Conservation (phyloP, 2,888 invertebrate genomes). For the Piscicola geometra region DNA sequence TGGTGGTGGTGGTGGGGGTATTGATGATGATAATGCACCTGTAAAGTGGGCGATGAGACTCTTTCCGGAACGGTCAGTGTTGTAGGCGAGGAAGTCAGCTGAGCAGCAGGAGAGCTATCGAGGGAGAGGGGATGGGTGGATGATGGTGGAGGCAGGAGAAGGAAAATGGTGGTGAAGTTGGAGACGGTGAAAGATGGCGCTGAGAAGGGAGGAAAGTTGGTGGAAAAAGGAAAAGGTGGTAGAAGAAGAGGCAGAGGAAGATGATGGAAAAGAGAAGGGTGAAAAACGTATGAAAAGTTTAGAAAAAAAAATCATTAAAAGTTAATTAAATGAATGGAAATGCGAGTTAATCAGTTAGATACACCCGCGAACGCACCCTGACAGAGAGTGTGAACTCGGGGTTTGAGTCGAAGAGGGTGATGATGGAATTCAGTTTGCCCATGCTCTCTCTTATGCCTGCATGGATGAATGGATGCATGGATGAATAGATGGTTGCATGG, state of each 20-base stretch:
- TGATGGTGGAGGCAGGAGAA: too few relatives aligned
- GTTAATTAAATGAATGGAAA: too few relatives aligned
- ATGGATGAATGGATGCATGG: too few relatives aligned
- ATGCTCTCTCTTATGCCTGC: slow-evolving; percentile 83
- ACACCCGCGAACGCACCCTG: slow-evolving; percentile 65
- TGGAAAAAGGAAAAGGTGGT: too few relatives aligned
- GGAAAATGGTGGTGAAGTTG: background rate
- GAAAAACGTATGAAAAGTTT: background rate
- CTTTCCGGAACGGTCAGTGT: slow-evolving; percentile 34
- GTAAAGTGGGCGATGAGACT: slow-evolving; percentile 34
- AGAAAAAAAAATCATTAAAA: background rate
- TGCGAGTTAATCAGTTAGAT: too few relatives aligned
- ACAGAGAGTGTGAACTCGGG: slow-evolving; percentile 78
- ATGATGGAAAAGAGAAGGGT: too few relatives aligned
- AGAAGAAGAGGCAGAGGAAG: background rate
- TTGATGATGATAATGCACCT: background rate
- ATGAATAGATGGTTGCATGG: too few relatives aligned
- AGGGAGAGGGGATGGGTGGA: background rate
- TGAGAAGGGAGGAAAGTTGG: too few relatives aligned
- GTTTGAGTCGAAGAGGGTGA: slow-evolving; percentile 64
- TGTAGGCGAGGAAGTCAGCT: slow-evolving; percentile 51
- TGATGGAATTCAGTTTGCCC: slow-evolving; percentile 86
- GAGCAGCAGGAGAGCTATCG: slow-evolving; percentile 73
- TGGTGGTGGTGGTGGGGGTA: background rate
- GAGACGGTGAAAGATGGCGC: too few relatives aligned